Conservation (phyloP, 2,888 invertebrate genomes). For the Oscheius myriophilus region DNA sequence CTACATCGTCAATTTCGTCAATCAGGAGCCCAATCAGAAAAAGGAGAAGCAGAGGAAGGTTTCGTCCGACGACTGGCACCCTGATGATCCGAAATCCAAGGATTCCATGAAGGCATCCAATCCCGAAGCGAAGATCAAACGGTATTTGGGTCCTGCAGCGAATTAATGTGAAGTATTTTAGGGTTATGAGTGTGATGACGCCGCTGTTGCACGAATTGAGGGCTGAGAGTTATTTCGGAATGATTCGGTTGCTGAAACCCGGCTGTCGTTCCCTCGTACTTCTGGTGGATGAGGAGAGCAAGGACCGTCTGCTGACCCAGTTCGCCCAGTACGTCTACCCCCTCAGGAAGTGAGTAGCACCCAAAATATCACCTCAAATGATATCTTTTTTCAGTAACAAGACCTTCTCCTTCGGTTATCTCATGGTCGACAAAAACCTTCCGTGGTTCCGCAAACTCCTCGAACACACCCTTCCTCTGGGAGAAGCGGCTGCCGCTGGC, state of each 20-base stretch:
- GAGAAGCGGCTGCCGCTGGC: constrained; percentile 35
- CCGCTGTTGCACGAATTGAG: constrained; percentile 86
- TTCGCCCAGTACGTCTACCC: constrained; percentile 95
- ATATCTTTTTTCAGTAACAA: constrained; percentile 85
- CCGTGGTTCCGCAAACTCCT: constrained; percentile 92
- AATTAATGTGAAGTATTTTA: constrained; percentile 6
- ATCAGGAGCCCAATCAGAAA: constrained; percentile 20
- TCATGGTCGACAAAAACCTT: constrained; percentile 89
- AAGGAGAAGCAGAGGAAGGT: constrained; percentile 31
- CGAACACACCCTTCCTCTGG: constrained; percentile 81
- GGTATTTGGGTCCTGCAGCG: neutral
- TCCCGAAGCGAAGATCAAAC: constrained; percentile 16
- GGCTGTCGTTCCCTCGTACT: constrained; percentile 88
- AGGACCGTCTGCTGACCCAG: constrained; percentile 85
- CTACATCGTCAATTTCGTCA: constrained; percentile 45
- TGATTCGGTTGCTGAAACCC: constrained; percentile 89
- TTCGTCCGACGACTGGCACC: constrained; percentile 59
- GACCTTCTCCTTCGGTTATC: constrained; percentile 91
- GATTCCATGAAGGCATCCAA: constrained; percentile 9
- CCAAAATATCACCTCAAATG: neutral
- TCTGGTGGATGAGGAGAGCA: constrained; percentile 87
- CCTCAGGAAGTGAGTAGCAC: constrained; percentile 84
- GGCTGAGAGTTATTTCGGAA: constrained; percentile 92
- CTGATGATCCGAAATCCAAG: constrained; percentile 61
- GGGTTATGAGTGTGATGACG: constrained; percentile 53